phyloP scores from a whole-genome alignment of 2,797 vertebrate genomes.

The Gymnothorax javanicus region DNA sequence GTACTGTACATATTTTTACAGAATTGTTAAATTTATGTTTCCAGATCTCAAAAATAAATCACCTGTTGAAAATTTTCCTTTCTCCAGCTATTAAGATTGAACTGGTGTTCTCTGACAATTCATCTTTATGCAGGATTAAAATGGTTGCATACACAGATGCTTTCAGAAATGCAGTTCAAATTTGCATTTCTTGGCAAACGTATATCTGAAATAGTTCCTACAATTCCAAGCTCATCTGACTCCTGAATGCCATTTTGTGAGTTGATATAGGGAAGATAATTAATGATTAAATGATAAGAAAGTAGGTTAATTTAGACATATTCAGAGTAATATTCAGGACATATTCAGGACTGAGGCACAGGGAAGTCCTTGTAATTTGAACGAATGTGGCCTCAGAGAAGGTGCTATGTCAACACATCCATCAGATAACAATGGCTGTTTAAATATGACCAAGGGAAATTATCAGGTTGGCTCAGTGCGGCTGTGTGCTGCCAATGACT shows the following conservation, averaged over 20 bases:
- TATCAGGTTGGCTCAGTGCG: background rate
- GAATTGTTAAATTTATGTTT: constrained; percentile 45
- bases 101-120: background rate
- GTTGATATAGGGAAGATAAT: background rate
- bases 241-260: background rate
- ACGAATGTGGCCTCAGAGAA: background rate
- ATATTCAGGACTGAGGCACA: background rate
- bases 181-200: background rate
- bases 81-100: background rate
- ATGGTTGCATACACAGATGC: constrained; percentile 29
- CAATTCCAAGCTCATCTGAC: background rate
- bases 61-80: background rate
- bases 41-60: constrained; percentile 42
- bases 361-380: background rate
- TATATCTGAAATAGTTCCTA: background rate
- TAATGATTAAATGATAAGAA: background rate
- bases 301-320: background rate
- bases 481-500: background rate
- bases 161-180: background rate
- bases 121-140: background rate
- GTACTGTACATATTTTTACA: constrained; percentile 54
- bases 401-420: constrained; percentile 8
- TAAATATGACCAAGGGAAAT: constrained; percentile 37
- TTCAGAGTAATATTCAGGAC: background rate
- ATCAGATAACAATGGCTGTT: background rate